A percentile compares a stretch with the other conserved stretches of the same genome.
Evolutionary conservation across 1,140 invertebrate genomes (phyloP).

Genomic region (Ostrea edulis): DNA sequence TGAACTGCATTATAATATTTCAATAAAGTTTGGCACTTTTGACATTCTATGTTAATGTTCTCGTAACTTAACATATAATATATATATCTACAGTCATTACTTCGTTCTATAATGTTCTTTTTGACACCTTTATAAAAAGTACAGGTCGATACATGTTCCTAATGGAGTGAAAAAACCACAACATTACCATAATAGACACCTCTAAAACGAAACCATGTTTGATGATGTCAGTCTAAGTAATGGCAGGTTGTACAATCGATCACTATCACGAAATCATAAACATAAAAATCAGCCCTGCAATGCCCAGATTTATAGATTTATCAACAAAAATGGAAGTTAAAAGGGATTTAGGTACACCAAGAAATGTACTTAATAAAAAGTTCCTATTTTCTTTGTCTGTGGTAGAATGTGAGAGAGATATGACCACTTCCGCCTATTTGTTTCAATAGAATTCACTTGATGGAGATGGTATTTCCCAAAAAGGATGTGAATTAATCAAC

Average conservation of each 20-base stretch:
- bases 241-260: not conserved
- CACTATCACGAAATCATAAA: not conserved
- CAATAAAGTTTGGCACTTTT: too few species aligned
- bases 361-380: too few species aligned
- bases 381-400: too few species aligned
- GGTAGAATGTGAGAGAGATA: too few species aligned
- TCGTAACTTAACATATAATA: not conserved
- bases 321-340: not conserved
- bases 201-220: not conserved
- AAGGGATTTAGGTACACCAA: not conserved
- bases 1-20: too few species aligned
- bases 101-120: not conserved
- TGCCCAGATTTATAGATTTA: not conserved
- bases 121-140: not conserved
- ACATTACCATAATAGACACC: constrained; percentile 19
- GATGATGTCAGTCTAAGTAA: not conserved
- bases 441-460: not conserved
- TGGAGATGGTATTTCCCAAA: not conserved
- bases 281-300: not conserved
- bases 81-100: not conserved
- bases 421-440: too few species aligned
- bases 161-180: not conserved
- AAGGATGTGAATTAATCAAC: not conserved
- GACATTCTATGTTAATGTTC: too few species aligned
- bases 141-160: not conserved